Conservation (phyloP, 2,113 vertebrate species). For the Rhipidura dahli region DNA sequence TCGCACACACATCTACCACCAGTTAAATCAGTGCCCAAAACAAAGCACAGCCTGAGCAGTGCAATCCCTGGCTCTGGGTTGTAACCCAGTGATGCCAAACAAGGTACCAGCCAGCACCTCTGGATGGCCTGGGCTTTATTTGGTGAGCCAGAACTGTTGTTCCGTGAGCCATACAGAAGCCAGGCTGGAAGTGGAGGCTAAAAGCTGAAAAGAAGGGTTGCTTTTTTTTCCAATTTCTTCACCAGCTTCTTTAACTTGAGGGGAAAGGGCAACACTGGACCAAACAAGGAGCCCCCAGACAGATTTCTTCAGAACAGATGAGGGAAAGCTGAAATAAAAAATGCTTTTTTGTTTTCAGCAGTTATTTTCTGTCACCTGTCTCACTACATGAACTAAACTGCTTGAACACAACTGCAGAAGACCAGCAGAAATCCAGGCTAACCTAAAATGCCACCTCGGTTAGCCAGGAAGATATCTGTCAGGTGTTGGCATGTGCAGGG, state of each 20-base stretch:
- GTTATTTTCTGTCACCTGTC: neutral
- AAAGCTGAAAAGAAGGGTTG: neutral
- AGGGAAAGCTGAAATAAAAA: neutral
- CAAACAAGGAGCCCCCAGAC: neutral
- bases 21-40: neutral
- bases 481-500: neutral
- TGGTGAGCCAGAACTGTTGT: neutral
- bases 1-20: neutral
- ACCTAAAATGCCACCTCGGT: accelerated
- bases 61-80: no score
- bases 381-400: neutral
- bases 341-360: neutral
- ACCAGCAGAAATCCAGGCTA: neutral
- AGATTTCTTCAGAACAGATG: neutral
- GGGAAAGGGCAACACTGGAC: neutral
- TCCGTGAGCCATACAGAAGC: no score
- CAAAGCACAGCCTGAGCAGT: neutral
- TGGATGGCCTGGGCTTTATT: neutral
- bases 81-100: neutral
- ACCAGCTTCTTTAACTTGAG: neutral
- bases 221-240: neutral
- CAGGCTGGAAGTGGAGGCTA: neutral
- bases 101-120: neutral
- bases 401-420: neutral
- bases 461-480: neutral